Conservation (phyloP, 2,888 invertebrate species). For the Adelognathus sp. region DNA sequence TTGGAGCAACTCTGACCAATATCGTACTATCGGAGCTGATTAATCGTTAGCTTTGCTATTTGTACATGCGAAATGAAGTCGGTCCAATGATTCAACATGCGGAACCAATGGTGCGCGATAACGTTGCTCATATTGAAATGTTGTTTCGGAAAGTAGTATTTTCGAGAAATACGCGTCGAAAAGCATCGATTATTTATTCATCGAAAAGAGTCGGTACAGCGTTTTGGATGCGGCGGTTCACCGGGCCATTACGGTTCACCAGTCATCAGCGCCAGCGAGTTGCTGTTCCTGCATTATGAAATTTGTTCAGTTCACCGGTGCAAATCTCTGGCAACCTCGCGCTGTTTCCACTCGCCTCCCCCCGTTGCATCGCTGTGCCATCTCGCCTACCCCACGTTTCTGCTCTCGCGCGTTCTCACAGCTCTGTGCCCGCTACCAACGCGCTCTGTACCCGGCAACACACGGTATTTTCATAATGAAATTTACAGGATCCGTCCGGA, state of each 20-base stretch:
- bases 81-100: neutral
- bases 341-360: neutral
- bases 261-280: neutral
- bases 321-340: constrained; percentile 27
- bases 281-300: constrained; percentile 47
- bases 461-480: constrained; percentile 71
- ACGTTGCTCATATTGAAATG: neutral
- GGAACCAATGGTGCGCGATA: neutral
- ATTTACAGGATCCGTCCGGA: constrained; percentile 66
- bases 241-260: constrained; percentile 3
- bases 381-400: constrained; percentile 10
- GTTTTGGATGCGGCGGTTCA: neutral
- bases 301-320: constrained; percentile 44
- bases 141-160: neutral
- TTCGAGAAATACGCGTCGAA: neutral
- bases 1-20: neutral
- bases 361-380: neutral
- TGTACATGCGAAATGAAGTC: neutral
- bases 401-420: constrained; percentile 41
- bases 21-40: neutral
- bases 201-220: neutral
- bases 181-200: constrained; percentile 1
- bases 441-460: neutral
- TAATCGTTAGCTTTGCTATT: neutral
- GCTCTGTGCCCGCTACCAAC: neutral